Percentiles rank a stretch among this genome's conserved stretches.
phyloP scores from a whole-genome alignment of 35 echinoderm and acorn worm species.

The Holothuria glaberrima region DNA sequence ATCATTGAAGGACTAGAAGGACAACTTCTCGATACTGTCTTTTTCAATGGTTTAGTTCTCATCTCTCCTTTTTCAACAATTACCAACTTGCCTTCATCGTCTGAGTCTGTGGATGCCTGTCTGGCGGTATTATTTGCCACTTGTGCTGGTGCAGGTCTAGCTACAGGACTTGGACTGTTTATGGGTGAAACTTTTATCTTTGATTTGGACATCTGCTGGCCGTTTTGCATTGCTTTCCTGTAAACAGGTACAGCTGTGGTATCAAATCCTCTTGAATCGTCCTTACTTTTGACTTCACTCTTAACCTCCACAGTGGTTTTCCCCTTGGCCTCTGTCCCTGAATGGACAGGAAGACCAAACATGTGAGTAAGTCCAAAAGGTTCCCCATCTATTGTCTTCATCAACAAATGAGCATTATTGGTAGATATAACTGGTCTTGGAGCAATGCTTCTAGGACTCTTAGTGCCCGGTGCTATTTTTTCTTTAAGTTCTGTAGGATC shows the following conservation, averaged over 20 bases:
- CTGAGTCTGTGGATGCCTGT: constrained; percentile 16
- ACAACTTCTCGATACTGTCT: constrained; percentile 31
- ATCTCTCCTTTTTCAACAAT: constrained; percentile 37
- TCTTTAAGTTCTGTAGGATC: not conserved
- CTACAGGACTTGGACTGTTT: not conserved
- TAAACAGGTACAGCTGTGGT: constrained; percentile 41
- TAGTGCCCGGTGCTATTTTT: not conserved
- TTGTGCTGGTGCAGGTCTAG: not conserved
- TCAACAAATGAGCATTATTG: not conserved
- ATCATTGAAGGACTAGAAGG: constrained; percentile 35
- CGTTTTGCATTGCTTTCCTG: constrained; percentile 56
- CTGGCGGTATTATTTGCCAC: not conserved
- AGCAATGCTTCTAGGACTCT: no score
- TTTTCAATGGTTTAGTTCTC: constrained; percentile 32
- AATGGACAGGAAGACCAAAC: not conserved
- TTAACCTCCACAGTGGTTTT: not conserved
- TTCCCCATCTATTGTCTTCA: constrained; percentile 15
- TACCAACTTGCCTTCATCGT: constrained; percentile 49
- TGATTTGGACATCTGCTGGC: constrained; percentile 38
- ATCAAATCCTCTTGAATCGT: not conserved
- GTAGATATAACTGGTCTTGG: no score
- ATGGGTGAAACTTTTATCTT: not conserved
- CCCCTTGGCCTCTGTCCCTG: not conserved
- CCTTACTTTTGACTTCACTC: not conserved
- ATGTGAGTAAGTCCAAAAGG: not conserved